Percentiles rank a stretch among this genome's conserved stretches.
phyloP scores from a whole-genome alignment of 2,113 vertebrate species.

The Cebidichthys violaceus region DNA sequence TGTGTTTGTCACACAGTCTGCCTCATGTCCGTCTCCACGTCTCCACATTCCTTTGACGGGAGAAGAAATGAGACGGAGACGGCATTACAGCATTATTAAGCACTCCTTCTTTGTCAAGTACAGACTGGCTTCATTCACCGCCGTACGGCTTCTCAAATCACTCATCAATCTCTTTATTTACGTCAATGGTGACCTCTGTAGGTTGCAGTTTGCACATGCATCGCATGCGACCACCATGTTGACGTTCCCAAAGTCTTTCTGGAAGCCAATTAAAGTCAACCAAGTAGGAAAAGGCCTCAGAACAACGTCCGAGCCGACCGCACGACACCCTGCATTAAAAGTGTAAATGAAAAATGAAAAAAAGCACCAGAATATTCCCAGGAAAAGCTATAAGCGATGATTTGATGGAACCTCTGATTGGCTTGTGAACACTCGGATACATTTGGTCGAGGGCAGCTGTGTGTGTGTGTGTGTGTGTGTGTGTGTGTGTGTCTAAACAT shows the following conservation, averaged over 20 bases:
- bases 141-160: background rate
- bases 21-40: background rate
- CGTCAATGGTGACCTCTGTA: slow-evolving; percentile 47
- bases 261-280: background rate
- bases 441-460: slow-evolving; percentile 14
- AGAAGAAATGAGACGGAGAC: background rate
- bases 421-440: background rate
- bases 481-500: slow-evolving; percentile 36
- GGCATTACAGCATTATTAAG: slow-evolving; percentile 9
- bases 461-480: too few species aligned
- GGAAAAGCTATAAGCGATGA: background rate
- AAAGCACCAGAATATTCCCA: background rate
- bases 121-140: background rate
- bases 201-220: slow-evolving; percentile 27
- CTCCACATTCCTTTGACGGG: background rate
- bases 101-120: slow-evolving; percentile 2
- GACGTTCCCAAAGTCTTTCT: background rate
- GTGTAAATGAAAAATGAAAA: background rate
- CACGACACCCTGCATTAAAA: background rate
- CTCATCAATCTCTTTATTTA: slow-evolving; percentile 17
- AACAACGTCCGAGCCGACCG: background rate
- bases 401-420: background rate
- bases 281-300: background rate
- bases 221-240: background rate
- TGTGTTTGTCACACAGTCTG: background rate